A percentile compares a stretch with the other conserved stretches of the same genome.
phyloP scores from a whole-genome alignment of 2,888 invertebrate species.

The Arctia plantaginis region DNA sequence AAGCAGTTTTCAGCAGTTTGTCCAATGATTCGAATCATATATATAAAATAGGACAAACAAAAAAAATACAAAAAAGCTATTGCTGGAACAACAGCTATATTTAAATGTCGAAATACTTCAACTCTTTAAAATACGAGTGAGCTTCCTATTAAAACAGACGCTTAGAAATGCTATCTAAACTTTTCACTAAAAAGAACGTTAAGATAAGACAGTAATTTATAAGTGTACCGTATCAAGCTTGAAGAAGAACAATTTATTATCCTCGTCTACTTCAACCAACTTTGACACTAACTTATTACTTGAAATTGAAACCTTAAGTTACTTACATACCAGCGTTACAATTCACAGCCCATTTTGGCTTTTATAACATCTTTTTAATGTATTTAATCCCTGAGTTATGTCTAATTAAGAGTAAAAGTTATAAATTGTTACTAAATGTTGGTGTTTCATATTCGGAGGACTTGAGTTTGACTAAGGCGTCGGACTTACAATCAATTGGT shows the following conservation, averaged over 20 bases:
- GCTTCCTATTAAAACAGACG: conserved; percentile 13
- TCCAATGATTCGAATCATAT: not conserved
- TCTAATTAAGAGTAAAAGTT: conserved; percentile 29
- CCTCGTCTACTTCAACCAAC: conserved; percentile 27
- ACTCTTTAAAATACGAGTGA: not conserved
- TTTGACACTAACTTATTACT: conserved; percentile 45
- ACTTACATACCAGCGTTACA: conserved; percentile 51
- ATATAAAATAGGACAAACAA: not conserved
- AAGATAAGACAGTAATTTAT: conserved; percentile 43
- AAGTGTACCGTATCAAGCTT: conserved; percentile 42
- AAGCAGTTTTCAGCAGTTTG: not conserved
- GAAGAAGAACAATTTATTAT: conserved; percentile 46
- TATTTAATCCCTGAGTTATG: conserved; percentile 35
- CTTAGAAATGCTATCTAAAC: conserved; percentile 27
- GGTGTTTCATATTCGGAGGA: conserved; percentile 19
- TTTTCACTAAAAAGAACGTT: conserved; percentile 19
- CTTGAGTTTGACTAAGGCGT: not conserved
- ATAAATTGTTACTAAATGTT: conserved; percentile 27
- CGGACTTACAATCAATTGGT: not conserved
- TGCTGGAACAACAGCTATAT: not conserved
- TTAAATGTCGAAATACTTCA: not conserved
- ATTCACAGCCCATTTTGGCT: conserved; percentile 74
- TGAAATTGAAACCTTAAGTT: conserved; percentile 44
- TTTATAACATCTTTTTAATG: conserved; percentile 47
- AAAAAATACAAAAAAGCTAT: no score